Evolutionary conservation across 2,888 invertebrate species (phyloP).

Genomic region (Lampropteryx suffumata): DNA sequence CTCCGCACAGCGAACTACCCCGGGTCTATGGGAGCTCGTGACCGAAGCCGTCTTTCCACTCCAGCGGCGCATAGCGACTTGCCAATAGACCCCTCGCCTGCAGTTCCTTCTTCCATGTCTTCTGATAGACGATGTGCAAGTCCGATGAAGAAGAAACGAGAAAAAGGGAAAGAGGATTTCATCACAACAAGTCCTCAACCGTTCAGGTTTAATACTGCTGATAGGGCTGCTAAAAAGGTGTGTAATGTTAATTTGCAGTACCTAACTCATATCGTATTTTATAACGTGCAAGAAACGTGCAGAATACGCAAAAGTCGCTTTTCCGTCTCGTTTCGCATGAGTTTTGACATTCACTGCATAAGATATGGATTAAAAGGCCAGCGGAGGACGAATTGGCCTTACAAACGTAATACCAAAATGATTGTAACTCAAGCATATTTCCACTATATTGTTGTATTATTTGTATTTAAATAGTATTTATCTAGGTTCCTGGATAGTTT

Average conservation of each 20-base stretch:
- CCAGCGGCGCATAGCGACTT: conserved; percentile 76
- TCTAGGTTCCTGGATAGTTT: no score
- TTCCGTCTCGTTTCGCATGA: no score
- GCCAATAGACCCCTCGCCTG: conserved; percentile 73
- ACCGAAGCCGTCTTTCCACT: conserved; percentile 74
- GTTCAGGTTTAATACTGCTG: conserved; percentile 79
- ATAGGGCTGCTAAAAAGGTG: conserved; percentile 72
- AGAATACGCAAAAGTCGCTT: no score
- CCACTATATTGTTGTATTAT: no score
- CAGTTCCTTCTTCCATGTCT: conserved; percentile 57
- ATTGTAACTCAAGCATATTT: no score
- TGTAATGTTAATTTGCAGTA: background rate
- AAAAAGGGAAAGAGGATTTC: conserved; percentile 69
- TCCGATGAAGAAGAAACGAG: conserved; percentile 63
- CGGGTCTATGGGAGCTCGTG: conserved; percentile 86
- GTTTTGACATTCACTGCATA: no score
- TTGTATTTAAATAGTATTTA: no score
- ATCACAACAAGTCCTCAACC: conserved; percentile 79
- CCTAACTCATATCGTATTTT: no score
- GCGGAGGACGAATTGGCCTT: no score
- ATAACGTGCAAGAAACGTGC: no score
- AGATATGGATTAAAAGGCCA: no score
- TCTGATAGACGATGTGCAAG: conserved; percentile 61
- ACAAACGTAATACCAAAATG: no score
- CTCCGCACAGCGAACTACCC: conserved; percentile 85